These are phyloP conservation scores for Embiotoca jacksoni DNA, from an alignment of 2,113 vertebrate species.

Conservation along the genomic window DNA sequence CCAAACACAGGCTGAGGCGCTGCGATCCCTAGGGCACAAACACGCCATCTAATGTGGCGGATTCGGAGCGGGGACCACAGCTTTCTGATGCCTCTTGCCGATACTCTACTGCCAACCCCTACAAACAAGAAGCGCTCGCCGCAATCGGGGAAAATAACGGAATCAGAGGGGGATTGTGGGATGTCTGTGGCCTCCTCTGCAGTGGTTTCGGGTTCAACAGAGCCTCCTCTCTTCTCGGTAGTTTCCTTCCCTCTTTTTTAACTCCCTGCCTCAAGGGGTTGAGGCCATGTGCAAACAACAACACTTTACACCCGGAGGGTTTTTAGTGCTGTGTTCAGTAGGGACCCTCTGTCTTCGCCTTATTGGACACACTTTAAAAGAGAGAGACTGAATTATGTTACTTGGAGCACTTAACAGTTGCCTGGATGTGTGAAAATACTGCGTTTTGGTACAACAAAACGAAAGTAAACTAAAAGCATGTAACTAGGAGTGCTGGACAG, in stretches of 20 bases:
- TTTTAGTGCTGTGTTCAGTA: slow-evolving; percentile 42
- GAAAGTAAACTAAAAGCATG: slow-evolving; percentile 1
- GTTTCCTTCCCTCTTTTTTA: slow-evolving; percentile 28
- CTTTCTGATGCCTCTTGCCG: slow-evolving; percentile 72
- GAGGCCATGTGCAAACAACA: slow-evolving; percentile 70
- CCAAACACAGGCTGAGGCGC: slow-evolving; percentile 85
- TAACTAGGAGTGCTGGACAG: neutral
- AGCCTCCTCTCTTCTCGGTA: slow-evolving; percentile 54
- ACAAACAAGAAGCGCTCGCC: slow-evolving; percentile 53
- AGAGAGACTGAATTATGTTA: slow-evolving; percentile 22
- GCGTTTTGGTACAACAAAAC: neutral
- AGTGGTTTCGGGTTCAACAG: slow-evolving; percentile 40
- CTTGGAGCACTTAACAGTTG: slow-evolving; percentile 34
- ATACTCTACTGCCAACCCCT: slow-evolving; percentile 66
- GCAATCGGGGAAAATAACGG: slow-evolving; percentile 69
- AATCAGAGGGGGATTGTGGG: slow-evolving; percentile 74
- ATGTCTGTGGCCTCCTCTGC: slow-evolving; percentile 64
- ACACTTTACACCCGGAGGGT: slow-evolving; percentile 57
- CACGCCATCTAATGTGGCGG: slow-evolving; percentile 84
- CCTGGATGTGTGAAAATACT: slow-evolving; percentile 13
- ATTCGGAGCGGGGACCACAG: slow-evolving; percentile 80
- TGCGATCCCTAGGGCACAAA: slow-evolving; percentile 86
- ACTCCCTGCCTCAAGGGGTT: slow-evolving; percentile 49
- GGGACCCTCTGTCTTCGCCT: slow-evolving; percentile 60
- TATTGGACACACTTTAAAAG: slow-evolving; percentile 65